Evolutionary conservation across 1,140 invertebrate genomes (phyloP).

Genomic region (Cylas formicarius): DNA sequence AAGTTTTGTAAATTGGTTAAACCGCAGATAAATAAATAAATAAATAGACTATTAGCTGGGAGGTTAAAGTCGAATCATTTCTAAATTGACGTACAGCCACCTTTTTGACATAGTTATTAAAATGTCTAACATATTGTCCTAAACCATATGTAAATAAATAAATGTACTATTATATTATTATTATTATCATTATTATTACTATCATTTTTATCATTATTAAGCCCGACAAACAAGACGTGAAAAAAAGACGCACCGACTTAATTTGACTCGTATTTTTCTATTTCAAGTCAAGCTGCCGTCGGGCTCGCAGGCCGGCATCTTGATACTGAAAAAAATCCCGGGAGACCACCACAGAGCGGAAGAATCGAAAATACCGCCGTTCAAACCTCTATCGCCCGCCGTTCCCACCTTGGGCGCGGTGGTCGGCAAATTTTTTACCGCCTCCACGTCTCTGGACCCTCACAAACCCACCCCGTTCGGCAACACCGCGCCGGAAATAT

Average conservation of each 20-base stretch:
- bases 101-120: no score
- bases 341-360: constrained; percentile 11
- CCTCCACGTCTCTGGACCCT: constrained; percentile 27
- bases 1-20: no score
- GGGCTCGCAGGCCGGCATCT: constrained; percentile 26
- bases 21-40: no score
- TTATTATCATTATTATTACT: no score
- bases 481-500: constrained; percentile 7
- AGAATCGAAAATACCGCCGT: constrained; percentile 21
- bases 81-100: no score
- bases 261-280: no score
- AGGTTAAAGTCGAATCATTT: no score
- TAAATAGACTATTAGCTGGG: no score
- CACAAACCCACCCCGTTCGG: constrained; percentile 23
- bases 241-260: constrained; percentile 4
- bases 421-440: constrained; percentile 30
- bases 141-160: no score
- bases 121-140: no score
- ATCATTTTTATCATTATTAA: no score
- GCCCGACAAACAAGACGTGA: constrained; percentile 3
- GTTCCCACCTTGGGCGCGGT: constrained; percentile 27
- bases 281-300: constrained; percentile 27
- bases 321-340: constrained; percentile 34
- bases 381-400: constrained; percentile 19
- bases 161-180: no score